These are phyloP conservation scores for Indicator indicator DNA, from an alignment of 2,113 vertebrate genomes.

Conservation along the genomic window DNA sequence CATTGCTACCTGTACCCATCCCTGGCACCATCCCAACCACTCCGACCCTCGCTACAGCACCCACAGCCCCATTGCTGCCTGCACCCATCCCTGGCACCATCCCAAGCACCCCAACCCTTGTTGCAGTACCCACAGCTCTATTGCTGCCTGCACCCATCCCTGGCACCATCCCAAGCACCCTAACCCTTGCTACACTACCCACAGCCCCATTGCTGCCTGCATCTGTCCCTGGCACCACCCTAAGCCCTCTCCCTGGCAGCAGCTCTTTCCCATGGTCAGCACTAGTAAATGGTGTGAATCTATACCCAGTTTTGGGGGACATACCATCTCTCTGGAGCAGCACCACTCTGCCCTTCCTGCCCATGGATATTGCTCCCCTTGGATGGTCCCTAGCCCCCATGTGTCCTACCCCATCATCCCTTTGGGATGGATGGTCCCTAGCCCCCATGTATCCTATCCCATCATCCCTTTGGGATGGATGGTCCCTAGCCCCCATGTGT, in stretches of 20 bases:
- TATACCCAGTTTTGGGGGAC: neutral
- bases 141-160: too few species aligned
- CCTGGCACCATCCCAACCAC: neutral
- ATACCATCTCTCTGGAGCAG: neutral
- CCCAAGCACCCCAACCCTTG: too few species aligned
- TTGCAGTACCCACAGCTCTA: neutral
- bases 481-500: too few species aligned
- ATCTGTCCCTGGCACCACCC: neutral
- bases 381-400: rapidly evolving
- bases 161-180: too few species aligned
- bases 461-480: too few species aligned
- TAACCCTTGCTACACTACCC: too few species aligned
- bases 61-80: too few species aligned
- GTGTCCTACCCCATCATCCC: neutral
- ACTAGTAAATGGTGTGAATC: rapidly evolving
- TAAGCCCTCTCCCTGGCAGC: neutral
- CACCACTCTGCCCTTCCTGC: neutral
- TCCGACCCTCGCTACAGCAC: too few species aligned
- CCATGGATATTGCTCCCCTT: neutral
- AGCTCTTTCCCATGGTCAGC: neutral
- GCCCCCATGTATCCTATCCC: too few species aligned
- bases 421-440: too few species aligned
- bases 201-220: neutral
- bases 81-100: too few species aligned
- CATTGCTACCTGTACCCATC: neutral